Evolutionary conservation across 1,140 invertebrate genomes (phyloP), one percentile per base, ranked within the genome.

Genomic region (Pygmarrhopalites habei): DNA sequence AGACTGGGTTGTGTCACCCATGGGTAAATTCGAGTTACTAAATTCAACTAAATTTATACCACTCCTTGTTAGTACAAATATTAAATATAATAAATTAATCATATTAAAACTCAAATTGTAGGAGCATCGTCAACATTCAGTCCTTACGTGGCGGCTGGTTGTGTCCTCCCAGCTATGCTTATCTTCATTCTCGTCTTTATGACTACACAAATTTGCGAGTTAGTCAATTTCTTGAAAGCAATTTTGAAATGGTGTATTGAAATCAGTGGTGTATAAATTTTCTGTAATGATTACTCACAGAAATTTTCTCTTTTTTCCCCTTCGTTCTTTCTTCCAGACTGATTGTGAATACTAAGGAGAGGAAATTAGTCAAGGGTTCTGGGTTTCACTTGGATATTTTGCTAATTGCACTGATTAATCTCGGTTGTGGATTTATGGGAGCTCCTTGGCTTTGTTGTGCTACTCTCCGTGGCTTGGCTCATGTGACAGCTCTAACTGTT

Each of bases 391-490:
- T 78, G 43, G 78, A 79, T 66, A 65, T 79, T 53, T 67, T 78
- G 10, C 60, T 79, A 2, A 57, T 79, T 30, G 72, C 71, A 10
- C 47, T 74, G 29, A 67, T 78, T 7, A 77, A 79, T 55, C 30
- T 77, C 2, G 63, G 74, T 26, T 75, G 74, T 62, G 77, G 78
- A n/a, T 71, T 79, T 26, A 62, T 79, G 41, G 78, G 78, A 19
- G 69, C 78, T 23, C 78, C 78, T 2, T 79, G 78, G 74, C 76
- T 79, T 64, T 77, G 79, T n/a, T 78, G 77, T 26, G 77, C 76
- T n/a, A 79, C 79, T 14, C 72, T 79, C n/a, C 58, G 69, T 30
- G 64, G 59, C 7, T 39, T 71, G 17, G 69, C 66, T 28, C 69
- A 71, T 44, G 62, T 71, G 2, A 64, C 61, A 23, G 69, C 69